A percentile compares a stretch with the other conserved stretches of the same genome.
phyloP scores from a whole-genome alignment of 2,113 vertebrate genomes.

The Ptilonorhynchus violaceus region DNA sequence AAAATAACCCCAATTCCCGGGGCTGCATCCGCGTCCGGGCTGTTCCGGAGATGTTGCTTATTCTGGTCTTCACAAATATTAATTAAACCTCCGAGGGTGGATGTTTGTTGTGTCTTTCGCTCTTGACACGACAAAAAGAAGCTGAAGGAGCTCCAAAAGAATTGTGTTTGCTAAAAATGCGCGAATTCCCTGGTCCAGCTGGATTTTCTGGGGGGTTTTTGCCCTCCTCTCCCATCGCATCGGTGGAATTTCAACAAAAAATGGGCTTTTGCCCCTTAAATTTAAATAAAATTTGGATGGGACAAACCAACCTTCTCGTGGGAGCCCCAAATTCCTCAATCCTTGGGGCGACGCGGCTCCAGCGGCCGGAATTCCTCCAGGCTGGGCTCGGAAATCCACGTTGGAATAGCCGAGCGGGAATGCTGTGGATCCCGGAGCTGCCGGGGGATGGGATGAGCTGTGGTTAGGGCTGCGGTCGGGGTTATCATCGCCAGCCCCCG shows the following conservation, averaged over 20 bases:
- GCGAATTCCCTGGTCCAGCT: not conserved
- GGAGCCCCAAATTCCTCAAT: not conserved
- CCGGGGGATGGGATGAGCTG: not conserved
- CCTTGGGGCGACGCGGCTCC: not conserved
- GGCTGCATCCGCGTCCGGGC: not conserved
- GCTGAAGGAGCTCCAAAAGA: not conserved
- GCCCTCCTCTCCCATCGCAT: not conserved
- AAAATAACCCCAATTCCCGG: slow-evolving; percentile 19
- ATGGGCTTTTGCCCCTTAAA: accelerated
- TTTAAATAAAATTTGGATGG: not conserved
- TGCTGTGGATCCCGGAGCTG: accelerated
- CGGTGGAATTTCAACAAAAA: not conserved
- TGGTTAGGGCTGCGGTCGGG: not conserved
- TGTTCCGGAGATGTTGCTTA: not conserved
- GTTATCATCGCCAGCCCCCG: not conserved
- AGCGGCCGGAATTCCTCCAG: accelerated
- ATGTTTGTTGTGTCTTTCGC: slow-evolving; percentile 2
- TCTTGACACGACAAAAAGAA: slow-evolving; percentile 16
- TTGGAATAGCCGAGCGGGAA: not conserved
- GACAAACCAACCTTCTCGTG: accelerated
- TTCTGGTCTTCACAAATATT: not conserved
- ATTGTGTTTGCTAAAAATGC: not conserved
- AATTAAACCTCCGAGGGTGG: slow-evolving; percentile 24
- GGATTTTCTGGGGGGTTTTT: not conserved
- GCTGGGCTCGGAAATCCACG: not conserved